Conservation (phyloP, 2,797 vertebrate genomes). For the Hemibagrus guttatus region DNA sequence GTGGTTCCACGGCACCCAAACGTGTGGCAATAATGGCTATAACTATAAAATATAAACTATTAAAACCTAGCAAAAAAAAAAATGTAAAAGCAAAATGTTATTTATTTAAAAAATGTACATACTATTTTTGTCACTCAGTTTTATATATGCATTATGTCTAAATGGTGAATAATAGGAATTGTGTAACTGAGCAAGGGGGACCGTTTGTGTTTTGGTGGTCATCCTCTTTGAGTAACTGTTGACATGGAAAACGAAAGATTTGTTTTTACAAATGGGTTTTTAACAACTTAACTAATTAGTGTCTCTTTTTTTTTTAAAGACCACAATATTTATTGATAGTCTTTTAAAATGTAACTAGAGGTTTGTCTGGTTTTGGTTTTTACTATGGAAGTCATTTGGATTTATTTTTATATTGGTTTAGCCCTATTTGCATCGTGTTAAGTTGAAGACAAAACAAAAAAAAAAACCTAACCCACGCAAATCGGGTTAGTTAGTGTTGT, state of each 20-base stretch:
- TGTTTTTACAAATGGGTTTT: constrained; percentile 61
- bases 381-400: constrained; percentile 25
- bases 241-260: constrained; percentile 57
- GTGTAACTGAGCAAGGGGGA: constrained; percentile 59
- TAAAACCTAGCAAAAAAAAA: constrained; percentile 59
- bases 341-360: constrained; percentile 49
- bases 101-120: constrained; percentile 70
- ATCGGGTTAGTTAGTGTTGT: not conserved
- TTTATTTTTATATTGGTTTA: constrained; percentile 54
- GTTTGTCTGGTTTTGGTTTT: constrained; percentile 40
- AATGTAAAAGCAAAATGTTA: constrained; percentile 56
- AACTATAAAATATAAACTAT: constrained; percentile 60
- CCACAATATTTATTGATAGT: constrained; percentile 74
- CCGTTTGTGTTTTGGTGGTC: constrained; percentile 52
- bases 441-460: constrained; percentile 65
- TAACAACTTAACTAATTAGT: constrained; percentile 62
- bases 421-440: constrained; percentile 44
- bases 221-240: constrained; percentile 58
- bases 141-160: constrained; percentile 60
- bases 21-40: constrained; percentile 69
- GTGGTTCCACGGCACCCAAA: constrained; percentile 46
- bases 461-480: not conserved
- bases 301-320: constrained; percentile 64
- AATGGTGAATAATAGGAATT: constrained; percentile 45
- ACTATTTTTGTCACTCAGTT: constrained; percentile 65